A percentile compares a stretch with the other conserved stretches of the same genome.
Conservation (phyloP, 1,140 invertebrate species). For the Sycobia sp. region DNA sequence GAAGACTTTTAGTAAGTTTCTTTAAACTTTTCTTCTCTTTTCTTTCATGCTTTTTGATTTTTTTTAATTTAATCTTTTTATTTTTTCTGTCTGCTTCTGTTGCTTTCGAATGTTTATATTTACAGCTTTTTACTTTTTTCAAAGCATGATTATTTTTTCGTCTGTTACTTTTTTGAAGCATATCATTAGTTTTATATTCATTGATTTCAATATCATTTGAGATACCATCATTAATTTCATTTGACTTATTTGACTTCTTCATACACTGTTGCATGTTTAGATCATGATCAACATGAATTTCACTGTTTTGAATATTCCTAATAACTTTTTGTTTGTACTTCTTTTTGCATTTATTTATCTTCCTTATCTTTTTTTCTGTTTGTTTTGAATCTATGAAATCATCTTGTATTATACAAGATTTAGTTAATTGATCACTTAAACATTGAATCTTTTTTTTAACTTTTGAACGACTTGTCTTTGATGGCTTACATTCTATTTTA, state of each 20-base stretch:
- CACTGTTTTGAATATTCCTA: conserved; percentile 16
- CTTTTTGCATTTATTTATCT: background rate
- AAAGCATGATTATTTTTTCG: background rate
- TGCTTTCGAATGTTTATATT: background rate
- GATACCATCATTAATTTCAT: background rate
- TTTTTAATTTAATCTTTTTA: conserved; percentile 38
- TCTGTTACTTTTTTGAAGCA: no score
- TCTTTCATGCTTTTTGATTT: conserved; percentile 28
- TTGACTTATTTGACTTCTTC: no score
- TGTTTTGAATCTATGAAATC: background rate
- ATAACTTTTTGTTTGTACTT: conserved; percentile 21
- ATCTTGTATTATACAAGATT: conserved; percentile 37
- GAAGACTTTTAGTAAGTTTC: conserved; percentile 32
- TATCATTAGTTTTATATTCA: background rate
- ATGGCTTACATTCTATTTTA: background rate
- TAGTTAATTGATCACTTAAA: conserved; percentile 35
- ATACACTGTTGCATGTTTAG: no score
- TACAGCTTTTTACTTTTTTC: background rate
- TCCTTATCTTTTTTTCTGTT: background rate
- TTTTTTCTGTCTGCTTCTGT: conserved; percentile 32
- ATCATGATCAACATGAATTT: background rate
- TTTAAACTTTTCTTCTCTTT: conserved; percentile 34
- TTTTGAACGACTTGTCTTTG: conserved; percentile 22
- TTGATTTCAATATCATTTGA: background rate
- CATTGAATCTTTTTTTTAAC: conserved; percentile 35